These are phyloP conservation scores for Trochalopteron elliotii DNA, from an alignment of 2,113 vertebrate genomes.

Conservation along the genomic window DNA sequence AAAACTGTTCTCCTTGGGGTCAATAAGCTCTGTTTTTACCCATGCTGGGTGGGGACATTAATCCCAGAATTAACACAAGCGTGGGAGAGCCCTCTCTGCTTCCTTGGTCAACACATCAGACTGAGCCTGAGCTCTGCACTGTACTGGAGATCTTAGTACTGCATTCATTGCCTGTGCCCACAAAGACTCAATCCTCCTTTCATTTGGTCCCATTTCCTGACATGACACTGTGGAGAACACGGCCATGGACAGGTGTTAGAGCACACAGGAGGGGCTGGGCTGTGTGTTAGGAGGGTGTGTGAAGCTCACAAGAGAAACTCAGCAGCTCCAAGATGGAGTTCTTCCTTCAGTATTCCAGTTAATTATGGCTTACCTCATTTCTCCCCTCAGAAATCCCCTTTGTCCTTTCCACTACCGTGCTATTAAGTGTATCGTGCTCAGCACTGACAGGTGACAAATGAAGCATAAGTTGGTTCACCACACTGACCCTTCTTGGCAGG, in stretches of 20 bases:
- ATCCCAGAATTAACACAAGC: background rate
- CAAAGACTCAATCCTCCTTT: background rate
- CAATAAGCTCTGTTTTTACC: background rate
- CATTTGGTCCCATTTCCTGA: background rate
- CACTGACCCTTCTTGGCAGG: conserved; percentile 18
- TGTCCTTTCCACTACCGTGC: background rate
- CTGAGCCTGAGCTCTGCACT: background rate
- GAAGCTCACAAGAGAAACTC: background rate
- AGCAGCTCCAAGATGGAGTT: background rate
- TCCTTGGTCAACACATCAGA: background rate
- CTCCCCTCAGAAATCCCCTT: conserved; percentile 5
- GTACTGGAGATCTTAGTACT: background rate
- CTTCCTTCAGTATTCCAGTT: background rate
- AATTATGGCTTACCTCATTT: conserved; percentile 9
- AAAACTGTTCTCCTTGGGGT: background rate
- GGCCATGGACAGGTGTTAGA: background rate
- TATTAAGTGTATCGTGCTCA: background rate
- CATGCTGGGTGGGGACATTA: background rate
- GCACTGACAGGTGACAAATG: conserved; percentile 55
- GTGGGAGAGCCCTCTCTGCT: background rate
- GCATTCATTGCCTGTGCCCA: background rate
- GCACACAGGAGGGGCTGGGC: background rate
- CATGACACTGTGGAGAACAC: background rate
- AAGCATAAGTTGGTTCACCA: conserved; percentile 4
- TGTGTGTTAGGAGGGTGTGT: background rate